Conservation (phyloP, 2,797 vertebrate species). For the Pseudochaenichthys georgianus region DNA sequence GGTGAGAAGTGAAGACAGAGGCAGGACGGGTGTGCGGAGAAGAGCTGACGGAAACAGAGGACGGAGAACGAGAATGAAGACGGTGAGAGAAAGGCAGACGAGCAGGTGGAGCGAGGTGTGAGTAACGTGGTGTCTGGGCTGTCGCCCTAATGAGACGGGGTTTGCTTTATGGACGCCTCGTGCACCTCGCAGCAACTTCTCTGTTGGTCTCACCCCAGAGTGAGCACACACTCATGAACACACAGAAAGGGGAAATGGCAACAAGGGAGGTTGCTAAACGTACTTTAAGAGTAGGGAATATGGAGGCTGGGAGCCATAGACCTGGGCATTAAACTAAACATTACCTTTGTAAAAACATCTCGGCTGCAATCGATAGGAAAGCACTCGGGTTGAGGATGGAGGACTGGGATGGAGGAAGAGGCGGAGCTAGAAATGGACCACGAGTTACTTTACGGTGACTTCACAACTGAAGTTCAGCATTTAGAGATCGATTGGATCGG, state of each 20-base stretch:
- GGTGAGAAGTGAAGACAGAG: constrained; percentile 28
- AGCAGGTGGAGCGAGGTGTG: constrained; percentile 40
- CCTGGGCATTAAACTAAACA: no score
- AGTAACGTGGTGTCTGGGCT: constrained; percentile 46
- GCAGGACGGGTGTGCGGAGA: constrained; percentile 2
- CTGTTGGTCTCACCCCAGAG: constrained; percentile 20
- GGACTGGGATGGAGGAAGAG: no score
- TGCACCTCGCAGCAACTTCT: constrained; percentile 48
- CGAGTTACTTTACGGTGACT: no score
- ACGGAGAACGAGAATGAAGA: constrained; percentile 24
- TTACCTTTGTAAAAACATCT: no score
- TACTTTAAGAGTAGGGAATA: no score
- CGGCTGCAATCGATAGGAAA: no score
- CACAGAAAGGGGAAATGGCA: constrained; percentile 33
- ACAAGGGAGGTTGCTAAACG: no score
- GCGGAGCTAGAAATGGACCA: no score
- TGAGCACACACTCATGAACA: constrained; percentile 39
- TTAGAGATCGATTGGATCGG: no score
- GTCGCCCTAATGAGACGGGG: constrained; percentile 67
- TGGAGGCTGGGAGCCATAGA: no score
- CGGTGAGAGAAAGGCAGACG: constrained; percentile 34
- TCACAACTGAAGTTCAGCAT: no score
- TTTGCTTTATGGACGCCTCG: constrained; percentile 59
- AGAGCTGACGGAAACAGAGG: not conserved
- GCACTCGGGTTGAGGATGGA: no score